Evolutionary conservation across 1,140 invertebrate species (phyloP), one percentile per base, ranked within the genome.

Genomic region (Amphibalanus amphitrite): DNA sequence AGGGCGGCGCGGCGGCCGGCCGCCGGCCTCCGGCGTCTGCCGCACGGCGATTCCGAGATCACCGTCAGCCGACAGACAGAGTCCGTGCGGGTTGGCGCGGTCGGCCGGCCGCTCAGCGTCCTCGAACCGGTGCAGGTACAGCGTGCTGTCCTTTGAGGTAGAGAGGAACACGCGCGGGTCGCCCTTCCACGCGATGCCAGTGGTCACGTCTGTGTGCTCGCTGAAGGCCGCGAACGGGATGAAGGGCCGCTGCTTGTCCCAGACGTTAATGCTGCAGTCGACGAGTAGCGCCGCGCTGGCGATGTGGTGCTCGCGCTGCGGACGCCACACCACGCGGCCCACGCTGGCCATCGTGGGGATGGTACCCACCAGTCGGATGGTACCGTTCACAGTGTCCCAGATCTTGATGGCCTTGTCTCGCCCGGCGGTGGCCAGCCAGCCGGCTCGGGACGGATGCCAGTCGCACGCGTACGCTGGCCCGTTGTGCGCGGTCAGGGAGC

Each of bases 281-380:
- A 96, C 86, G 26, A 95, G 89, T 20, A 95, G 81, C 8, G 93
- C 91, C 77, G 90, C 91, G 78, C 90, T 74, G 10, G 93, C 92
- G 75, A 98, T 92, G 75, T 97, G 92, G 82, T 88, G 90, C 81
- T 89, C 92, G 75, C 89, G 84, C 76, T 93, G 88, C 0, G 95
- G 95, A 67, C 95, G 84, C 95, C 95, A 98, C 80, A 93, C 95
- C 23, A 97, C 88, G 75, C 90, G 85, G 0, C 93, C 91, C 20
- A 98, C 93, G 0, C 94, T 93, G 13, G 94, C 94, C 74, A 97
- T 96, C 0, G 93, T 97, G 77, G 93, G 89, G 74, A 97, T 93
- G 0, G 88, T 92, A 77, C 93, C 87, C 77, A 93, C 90, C 69
- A 92, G 38, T 17, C 38, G 38, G 29, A 59, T 26, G 33, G 30